Conservation (phyloP, 1,140 invertebrate genomes). For the Melanaphis sacchari region DNA sequence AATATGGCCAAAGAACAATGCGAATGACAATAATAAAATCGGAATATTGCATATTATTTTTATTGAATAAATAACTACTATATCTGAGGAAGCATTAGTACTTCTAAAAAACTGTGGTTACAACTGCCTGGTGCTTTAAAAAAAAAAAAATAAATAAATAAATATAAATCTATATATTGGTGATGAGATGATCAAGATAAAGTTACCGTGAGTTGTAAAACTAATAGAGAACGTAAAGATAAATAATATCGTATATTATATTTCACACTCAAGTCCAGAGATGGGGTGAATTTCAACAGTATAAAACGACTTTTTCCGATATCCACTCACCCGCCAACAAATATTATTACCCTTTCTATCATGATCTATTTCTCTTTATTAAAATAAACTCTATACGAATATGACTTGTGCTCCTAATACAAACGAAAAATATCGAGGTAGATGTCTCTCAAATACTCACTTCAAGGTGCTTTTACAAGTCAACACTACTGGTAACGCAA, state of each 20-base stretch:
- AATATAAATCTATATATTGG: not conserved
- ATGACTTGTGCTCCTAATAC: not conserved
- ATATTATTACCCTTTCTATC: not conserved
- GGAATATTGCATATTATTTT: not conserved
- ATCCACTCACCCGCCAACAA: not conserved
- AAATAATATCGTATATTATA: not conserved
- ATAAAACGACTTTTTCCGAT: not conserved
- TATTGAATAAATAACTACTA: not conserved
- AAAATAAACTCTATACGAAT: not conserved
- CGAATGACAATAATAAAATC: not conserved
- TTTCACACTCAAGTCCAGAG: not conserved
- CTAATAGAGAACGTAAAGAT: not conserved
- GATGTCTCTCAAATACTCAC: not conserved
- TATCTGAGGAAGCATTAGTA: not conserved
- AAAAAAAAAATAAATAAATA: no score
- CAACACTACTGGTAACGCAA: not conserved
- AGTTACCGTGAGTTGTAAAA: not conserved
- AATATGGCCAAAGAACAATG: not conserved
- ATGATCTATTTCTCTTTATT: not conserved
- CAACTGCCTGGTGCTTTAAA: not conserved
- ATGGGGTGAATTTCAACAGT: not conserved
- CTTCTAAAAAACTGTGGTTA: no score
- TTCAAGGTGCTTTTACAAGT: not conserved
- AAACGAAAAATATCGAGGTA: not conserved
- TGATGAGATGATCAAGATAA: not conserved